phyloP scores from a whole-genome alignment of 2,888 invertebrate species.

The Rhagonycha fulva region DNA sequence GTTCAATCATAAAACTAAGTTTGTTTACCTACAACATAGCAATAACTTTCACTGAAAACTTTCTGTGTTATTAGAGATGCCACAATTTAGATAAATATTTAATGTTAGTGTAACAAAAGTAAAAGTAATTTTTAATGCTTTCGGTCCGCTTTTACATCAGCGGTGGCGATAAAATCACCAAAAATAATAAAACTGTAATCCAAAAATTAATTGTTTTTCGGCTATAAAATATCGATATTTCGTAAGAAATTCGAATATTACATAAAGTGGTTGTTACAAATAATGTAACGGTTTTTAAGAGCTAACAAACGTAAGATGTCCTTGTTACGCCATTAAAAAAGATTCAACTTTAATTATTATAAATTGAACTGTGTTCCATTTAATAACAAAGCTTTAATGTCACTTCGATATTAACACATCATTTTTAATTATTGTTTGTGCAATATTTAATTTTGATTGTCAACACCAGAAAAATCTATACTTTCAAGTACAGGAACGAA shows the following conservation, averaged over 20 bases:
- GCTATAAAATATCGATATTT: background rate
- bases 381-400: background rate
- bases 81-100: background rate
- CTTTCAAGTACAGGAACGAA: background rate
- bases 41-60: background rate
- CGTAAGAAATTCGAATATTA: background rate
- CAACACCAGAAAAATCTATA: background rate
- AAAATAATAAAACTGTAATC: background rate
- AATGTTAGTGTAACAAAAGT: slow-evolving; percentile 2
- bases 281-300: background rate
- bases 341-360: background rate
- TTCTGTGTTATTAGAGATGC: slow-evolving; percentile 2
- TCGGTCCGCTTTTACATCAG: background rate
- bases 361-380: background rate
- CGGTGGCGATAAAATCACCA: background rate
- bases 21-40: background rate
- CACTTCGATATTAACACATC: background rate
- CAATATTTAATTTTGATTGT: background rate
- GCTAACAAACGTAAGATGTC: background rate
- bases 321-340: background rate
- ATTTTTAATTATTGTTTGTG: background rate
- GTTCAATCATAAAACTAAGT: background rate
- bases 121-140: background rate
- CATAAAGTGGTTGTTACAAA: background rate
- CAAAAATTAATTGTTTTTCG: background rate